Percentiles rank a stretch among this genome's conserved stretches.
phyloP scores from a whole-genome alignment of 2,797 vertebrate species.

The Holocentrus rufus region DNA sequence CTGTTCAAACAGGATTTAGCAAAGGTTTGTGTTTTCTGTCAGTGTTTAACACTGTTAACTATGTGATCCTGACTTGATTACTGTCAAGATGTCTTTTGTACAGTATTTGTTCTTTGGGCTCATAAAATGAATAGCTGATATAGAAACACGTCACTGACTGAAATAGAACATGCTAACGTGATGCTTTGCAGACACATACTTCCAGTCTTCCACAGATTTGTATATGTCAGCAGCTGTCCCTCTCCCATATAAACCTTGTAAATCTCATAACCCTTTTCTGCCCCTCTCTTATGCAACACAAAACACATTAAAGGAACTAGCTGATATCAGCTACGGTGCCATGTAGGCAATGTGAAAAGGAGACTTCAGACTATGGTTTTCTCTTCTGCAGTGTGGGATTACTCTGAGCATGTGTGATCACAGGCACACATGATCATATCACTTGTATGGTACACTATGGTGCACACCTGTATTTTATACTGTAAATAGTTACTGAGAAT shows the following conservation, averaged over 20 bases:
- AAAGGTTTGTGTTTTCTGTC: neutral
- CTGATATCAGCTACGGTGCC: neutral
- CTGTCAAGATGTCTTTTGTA: neutral
- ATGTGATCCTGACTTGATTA: neutral
- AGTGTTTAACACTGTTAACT: neutral
- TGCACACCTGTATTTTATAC: too few relatives aligned
- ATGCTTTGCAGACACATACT: too few relatives aligned
- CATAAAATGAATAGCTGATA: neutral
- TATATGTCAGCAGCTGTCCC: too few relatives aligned
- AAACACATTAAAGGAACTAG: too few relatives aligned
- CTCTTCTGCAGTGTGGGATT: too few relatives aligned
- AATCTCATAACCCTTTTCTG: neutral
- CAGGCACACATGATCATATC: too few relatives aligned
- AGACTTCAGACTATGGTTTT: too few relatives aligned
- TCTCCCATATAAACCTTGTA: too few relatives aligned
- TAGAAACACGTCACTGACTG: neutral
- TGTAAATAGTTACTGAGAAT: neutral
- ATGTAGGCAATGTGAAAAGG: neutral
- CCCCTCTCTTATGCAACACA: neutral
- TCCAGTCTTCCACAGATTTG: too few relatives aligned
- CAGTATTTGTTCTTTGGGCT: neutral
- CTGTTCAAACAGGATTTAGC: neutral
- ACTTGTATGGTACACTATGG: too few relatives aligned
- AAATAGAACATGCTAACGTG: too few relatives aligned
- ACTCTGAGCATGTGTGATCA: too few relatives aligned